Evolutionary conservation across 2,113 vertebrate genomes (phyloP), one percentile per base, ranked within the genome.

Genomic region (Calyptomena viridis): DNA sequence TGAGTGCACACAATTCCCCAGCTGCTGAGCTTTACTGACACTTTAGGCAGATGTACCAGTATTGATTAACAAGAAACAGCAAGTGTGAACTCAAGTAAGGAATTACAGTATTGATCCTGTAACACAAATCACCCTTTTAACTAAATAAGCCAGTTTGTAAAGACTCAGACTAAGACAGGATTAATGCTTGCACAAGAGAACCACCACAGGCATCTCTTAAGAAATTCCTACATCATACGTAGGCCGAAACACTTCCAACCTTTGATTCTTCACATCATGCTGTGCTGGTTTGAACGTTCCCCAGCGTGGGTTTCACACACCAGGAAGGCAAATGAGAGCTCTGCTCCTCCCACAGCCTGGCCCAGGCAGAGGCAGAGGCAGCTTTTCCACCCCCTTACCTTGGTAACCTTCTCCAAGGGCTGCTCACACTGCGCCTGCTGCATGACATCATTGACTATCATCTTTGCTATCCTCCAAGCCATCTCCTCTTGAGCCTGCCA

Each of bases 401-500:
- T 99, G n/a, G 98, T 98, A 89, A 98, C 93, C 95, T 98, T 99
- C 66, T 98, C 98, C 58, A 60, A 62, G 5, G 98, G 98, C 76
- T 98, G 99, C 59, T 98, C 98, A 17, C 98, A 98, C 37, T 98
- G 98, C 17, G 99, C 98, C 97, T 99, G 99, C 93, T 99, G 99
- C 97, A 99, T 99, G 11, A 99, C 99, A 2, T 99, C 99, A 49
- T 99, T 99, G 89, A 99, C 99, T 21, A 99, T 99, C 99, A 99
- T 99, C 96, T 99, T 99, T 7, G 99, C 99, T 66, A 99, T 99
- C 97, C 99, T 99, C 99, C 99, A 99, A 12, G 99, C 99, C 98
- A 99, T 99, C 97, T 99, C 99, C 94, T 99, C 99, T 97, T 99
- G 99, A 84, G 99, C 99, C 99, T 99, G 95, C 24, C 85, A 64